phyloP scores from a whole-genome alignment of 2,113 vertebrate species.

The Sisor rabdophorus region DNA sequence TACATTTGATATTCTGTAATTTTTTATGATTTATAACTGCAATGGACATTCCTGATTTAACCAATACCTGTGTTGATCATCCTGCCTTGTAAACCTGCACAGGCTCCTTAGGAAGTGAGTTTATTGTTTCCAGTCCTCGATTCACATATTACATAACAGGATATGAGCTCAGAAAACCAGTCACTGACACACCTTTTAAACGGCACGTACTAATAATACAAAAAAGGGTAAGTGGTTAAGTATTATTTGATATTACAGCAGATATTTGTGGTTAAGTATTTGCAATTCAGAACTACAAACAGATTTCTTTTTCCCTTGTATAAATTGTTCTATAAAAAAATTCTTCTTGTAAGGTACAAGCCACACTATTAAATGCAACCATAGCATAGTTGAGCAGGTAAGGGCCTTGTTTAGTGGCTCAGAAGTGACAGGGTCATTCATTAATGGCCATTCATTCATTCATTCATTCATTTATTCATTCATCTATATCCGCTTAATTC shows the following conservation, averaged over 20 bases:
- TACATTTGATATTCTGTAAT: no score
- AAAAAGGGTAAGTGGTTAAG: background rate
- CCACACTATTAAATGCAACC: background rate
- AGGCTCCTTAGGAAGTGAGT: background rate
- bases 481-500: no score
- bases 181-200: background rate
- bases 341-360: background rate
- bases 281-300: background rate
- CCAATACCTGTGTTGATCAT: background rate
- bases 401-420: no score
- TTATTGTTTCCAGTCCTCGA: constrained; percentile 12
- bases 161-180: background rate
- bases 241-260: background rate
- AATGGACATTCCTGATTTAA: background rate
- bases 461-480: no score
- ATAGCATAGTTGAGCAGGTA: no score
- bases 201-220: background rate
- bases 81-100: constrained; percentile 4
- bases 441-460: no score
- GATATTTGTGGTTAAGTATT: background rate
- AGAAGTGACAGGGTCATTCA: no score
- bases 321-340: background rate
- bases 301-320: background rate
- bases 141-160: background rate
- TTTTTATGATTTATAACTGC: background rate